Conservation (phyloP, 2,888 invertebrate genomes). For the Phymatocera aterrima region DNA sequence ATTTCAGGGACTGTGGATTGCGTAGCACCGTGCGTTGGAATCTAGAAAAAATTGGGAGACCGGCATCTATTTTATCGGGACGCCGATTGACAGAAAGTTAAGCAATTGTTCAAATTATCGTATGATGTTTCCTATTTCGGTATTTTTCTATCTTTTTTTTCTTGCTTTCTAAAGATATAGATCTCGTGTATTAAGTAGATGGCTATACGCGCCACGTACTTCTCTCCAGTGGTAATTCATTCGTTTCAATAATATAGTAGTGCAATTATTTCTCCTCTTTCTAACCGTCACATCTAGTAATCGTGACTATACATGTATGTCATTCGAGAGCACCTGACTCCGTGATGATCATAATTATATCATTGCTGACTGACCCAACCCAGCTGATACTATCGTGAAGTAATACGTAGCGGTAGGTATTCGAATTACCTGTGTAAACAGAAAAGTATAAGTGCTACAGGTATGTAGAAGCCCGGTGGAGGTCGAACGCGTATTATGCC, state of each 20-base stretch:
- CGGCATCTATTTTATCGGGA: no score
- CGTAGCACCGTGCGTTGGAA: no score
- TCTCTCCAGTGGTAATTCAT: no score
- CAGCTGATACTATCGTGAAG: neutral
- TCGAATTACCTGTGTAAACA: slow-evolving; percentile 30
- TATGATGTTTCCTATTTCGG: no score
- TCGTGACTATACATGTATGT: neutral
- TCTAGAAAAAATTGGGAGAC: no score
- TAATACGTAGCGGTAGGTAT: neutral
- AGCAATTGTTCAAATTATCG: no score
- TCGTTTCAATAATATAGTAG: no score
- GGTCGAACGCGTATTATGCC: slow-evolving; percentile 16
- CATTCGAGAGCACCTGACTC: neutral
- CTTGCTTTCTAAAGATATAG: neutral
- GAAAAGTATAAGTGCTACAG: neutral
- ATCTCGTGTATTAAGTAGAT: no score
- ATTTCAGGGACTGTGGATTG: no score
- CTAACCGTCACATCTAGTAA: neutral
- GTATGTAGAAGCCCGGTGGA: neutral
- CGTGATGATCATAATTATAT: slow-evolving; percentile 17
- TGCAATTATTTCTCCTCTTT: neutral
- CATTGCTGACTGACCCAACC: slow-evolving; percentile 17
- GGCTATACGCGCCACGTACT: no score
- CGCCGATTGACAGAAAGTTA: no score
- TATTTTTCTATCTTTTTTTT: neutral